Evolutionary conservation across 2,113 vertebrate genomes (phyloP), one percentile per base, ranked within the genome.

Genomic region (Arizona elegans): DNA sequence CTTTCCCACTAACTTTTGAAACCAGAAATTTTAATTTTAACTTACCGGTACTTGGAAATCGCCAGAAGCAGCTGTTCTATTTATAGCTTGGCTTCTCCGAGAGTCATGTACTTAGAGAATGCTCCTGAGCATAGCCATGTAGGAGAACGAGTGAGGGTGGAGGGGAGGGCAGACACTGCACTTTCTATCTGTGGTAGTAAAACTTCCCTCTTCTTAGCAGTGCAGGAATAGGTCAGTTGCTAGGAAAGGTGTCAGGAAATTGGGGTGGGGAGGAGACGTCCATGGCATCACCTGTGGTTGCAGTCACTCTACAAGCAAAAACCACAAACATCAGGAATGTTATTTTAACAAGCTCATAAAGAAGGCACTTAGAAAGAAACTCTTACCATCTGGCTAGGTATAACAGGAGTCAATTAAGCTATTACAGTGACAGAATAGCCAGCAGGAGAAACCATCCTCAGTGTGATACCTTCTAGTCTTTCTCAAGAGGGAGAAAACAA

Each of bases 261-360:
- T 65, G 24, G 33, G 5, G 52, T 81, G 53, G 21, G 24, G 13
- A 43, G 5, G 47, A 24, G 5, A 56, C 19, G 13, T 47, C 8
- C 19, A 17, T 15, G 8, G 59, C 52, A 70, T 92, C 15, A 54
- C 12, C 52, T 8, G 53, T 11, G 13, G 23, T 43, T 92, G 52
- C 62, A 56, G 88, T 43, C n/a, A 56, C 53, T 89, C 29, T 58
- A 24, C 43, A 47, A 43, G 15, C 26, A 92, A 58, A 54, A 50
- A 26, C 88, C 17, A 50, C 92, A 85, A 38, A 88, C 38, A 85
- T 2, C 62, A 89, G 43, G 65, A 55, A 58, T 92, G 65, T 58
- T 85, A 56, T 92, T 89, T 85, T 89, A n/a, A 81, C 38, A 58
- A 50, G 11, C 53, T 89, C 92, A 89, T 92, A 90, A 92, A 89